Conservation (phyloP, 2,888 invertebrate species). For the Agrochola macilenta region DNA sequence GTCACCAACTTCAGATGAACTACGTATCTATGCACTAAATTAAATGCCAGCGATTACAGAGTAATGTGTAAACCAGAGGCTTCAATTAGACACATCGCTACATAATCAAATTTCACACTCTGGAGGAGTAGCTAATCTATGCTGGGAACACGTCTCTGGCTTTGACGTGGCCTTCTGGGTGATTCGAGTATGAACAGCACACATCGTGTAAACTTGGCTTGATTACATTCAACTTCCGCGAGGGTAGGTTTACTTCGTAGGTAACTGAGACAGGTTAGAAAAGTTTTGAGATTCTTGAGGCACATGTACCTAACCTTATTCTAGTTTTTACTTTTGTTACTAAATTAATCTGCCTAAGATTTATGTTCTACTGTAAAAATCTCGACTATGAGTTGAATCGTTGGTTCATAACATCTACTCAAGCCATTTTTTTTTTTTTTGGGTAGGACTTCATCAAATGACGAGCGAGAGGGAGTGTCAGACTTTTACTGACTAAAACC, state of each 20-base stretch:
- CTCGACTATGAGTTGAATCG: background rate
- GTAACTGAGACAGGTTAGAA: background rate
- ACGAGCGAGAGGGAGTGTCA: too few species aligned
- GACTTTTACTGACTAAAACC: too few species aligned
- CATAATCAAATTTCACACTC: conserved; percentile 61
- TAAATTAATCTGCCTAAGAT: too few species aligned
- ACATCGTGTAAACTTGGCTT: conserved; percentile 40
- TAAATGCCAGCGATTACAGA: conserved; percentile 23
- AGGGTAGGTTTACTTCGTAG: background rate
- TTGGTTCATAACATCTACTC: background rate
- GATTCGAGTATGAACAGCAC: conserved; percentile 56
- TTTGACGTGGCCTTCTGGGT: conserved; percentile 60
- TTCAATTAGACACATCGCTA: conserved; percentile 45
- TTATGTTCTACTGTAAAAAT: background rate
- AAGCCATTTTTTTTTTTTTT: too few species aligned
- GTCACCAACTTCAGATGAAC: background rate
- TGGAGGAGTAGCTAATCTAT: conserved; percentile 55
- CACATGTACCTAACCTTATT: background rate
- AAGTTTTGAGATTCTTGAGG: conserved; percentile 2
- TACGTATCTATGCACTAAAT: conserved; percentile 10
- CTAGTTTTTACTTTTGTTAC: too few species aligned
- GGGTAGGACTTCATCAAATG: too few species aligned
- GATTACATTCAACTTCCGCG: conserved; percentile 21
- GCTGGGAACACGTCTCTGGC: conserved; percentile 48
- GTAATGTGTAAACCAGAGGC: conserved; percentile 34